These are phyloP conservation scores for Acanthisitta chloris DNA, from an alignment of 2,113 vertebrate species.

Conservation along the genomic window DNA sequence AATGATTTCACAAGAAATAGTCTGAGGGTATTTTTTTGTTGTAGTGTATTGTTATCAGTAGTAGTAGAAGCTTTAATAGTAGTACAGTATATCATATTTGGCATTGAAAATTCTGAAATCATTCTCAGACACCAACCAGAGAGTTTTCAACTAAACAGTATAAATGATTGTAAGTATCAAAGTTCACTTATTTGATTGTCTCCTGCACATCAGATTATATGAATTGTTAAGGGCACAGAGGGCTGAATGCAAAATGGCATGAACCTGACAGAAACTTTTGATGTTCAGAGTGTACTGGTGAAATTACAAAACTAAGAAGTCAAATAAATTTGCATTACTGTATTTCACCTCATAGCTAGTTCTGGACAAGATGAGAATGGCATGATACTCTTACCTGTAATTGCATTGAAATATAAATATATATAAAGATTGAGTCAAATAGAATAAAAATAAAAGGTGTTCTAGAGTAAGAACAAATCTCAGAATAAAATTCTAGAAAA, in stretches of 20 bases:
- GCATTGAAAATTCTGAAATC: background rate
- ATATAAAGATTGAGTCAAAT: rapidly evolving
- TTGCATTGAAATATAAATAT: background rate
- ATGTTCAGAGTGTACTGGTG: background rate
- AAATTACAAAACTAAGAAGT: background rate
- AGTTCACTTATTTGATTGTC: background rate
- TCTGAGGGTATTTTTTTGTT: background rate
- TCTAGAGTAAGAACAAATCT: background rate
- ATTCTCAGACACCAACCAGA: background rate
- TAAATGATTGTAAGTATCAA: background rate
- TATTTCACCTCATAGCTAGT: background rate
- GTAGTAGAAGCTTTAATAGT: background rate
- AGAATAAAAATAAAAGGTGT: background rate
- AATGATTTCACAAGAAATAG: background rate
- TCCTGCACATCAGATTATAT: background rate
- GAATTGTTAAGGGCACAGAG: background rate
- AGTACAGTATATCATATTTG: background rate
- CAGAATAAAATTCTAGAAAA: background rate
- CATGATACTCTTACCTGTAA: background rate
- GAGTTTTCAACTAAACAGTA: background rate
- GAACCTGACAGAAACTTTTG: background rate
- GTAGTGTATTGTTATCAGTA: background rate
- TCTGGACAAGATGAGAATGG: background rate
- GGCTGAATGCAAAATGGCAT: background rate
- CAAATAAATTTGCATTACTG: background rate